Percentiles rank a stretch among this genome's conserved stretches.
These are phyloP conservation scores for Coelopa pilipes DNA, from an alignment of 2,888 invertebrate genomes.

Conservation along the genomic window DNA sequence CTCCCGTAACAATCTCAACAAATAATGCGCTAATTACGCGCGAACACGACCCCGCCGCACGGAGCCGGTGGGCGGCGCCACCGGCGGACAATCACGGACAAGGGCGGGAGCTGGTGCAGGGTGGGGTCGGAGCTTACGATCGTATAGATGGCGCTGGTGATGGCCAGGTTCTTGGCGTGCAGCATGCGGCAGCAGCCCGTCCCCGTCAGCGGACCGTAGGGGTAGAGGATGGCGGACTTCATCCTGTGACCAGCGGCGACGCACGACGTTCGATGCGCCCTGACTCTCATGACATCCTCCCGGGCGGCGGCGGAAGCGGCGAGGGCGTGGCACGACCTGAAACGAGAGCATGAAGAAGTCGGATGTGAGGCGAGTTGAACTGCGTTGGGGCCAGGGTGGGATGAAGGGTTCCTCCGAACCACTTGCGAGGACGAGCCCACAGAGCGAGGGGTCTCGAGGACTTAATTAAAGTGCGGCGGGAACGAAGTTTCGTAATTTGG, in stretches of 20 bases:
- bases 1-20: too few relatives aligned
- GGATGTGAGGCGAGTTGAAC: too few relatives aligned
- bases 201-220: constrained; percentile 67
- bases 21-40: too few relatives aligned
- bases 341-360: constrained; percentile 2
- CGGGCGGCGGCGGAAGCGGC: neutral
- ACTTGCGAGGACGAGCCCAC: too few relatives aligned
- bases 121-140: constrained; percentile 70
- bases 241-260: constrained; percentile 62
- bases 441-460: too few relatives aligned
- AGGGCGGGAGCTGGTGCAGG: neutral
- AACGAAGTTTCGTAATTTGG: too few relatives aligned
- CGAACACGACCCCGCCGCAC: too few relatives aligned
- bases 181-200: constrained; percentile 73
- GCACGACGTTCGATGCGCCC: constrained; percentile 55
- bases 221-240: constrained; percentile 70
- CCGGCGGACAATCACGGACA: too few relatives aligned
- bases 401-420: too few relatives aligned
- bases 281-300: constrained; percentile 50
- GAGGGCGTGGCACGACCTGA: constrained; percentile 3
- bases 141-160: constrained; percentile 79
- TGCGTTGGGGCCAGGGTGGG: too few relatives aligned
- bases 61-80: too few relatives aligned
- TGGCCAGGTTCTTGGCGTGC: constrained; percentile 78
- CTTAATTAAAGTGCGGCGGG: too few relatives aligned